phyloP scores from a whole-genome alignment of 2,888 invertebrate genomes.

The Bellardia pandia region DNA sequence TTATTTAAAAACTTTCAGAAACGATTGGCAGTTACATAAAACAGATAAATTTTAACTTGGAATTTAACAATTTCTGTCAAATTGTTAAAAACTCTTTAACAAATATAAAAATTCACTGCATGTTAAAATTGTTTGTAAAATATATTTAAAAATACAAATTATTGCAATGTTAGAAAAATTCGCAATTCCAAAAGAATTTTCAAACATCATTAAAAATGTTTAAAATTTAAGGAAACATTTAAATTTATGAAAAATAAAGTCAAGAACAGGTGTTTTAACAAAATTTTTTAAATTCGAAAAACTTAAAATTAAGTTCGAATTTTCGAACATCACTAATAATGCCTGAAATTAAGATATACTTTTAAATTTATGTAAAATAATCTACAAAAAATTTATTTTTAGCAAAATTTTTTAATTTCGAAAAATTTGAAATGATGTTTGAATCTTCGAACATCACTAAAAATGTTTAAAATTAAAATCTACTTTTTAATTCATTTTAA shows the following conservation, averaged over 20 bases:
- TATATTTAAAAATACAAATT: not conserved
- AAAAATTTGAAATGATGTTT: not conserved
- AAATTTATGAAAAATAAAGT: no score
- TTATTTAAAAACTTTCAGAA: no score
- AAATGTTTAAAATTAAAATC: not conserved
- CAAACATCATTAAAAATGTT: no score
- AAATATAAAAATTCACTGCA: no score
- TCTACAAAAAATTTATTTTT: no score
- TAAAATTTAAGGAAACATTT: not conserved
- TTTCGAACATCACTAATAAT: not conserved
- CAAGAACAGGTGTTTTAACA: not conserved
- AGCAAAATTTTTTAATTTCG: no score
- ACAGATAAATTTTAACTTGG: no score
- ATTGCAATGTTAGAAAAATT: not conserved
- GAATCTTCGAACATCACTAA: not conserved
- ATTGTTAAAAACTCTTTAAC: no score
- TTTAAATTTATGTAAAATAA: not conserved
- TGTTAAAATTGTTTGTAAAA: no score
- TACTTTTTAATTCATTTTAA: not conserved
- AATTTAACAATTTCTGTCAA: no score
- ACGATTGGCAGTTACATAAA: no score
- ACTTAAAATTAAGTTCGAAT: not conserved
- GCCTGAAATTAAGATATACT: not conserved
- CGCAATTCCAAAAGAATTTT: no score
- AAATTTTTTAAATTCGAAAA: not conserved